Evolutionary conservation across 1,140 invertebrate species (phyloP).

Genomic region (Pseudomyrmex cubaensis): DNA sequence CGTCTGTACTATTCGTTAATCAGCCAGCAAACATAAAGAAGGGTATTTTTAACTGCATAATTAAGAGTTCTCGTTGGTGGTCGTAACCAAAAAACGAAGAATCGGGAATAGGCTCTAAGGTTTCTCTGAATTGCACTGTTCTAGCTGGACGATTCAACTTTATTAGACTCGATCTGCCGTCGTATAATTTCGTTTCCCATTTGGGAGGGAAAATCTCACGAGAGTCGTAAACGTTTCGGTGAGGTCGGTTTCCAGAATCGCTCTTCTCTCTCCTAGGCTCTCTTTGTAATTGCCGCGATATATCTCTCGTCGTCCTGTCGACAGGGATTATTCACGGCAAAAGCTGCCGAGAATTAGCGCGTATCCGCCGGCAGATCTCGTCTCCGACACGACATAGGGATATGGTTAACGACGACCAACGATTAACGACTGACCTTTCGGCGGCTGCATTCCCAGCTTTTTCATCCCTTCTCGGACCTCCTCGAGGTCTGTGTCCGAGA

Average conservation of each 20-base stretch:
- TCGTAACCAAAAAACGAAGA: conserved; percentile 57
- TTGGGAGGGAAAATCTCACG: conserved; percentile 8
- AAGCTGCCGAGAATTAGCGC: background rate
- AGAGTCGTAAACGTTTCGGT: background rate
- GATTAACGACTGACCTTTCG: conserved; percentile 82
- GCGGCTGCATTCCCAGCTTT: conserved; percentile 86
- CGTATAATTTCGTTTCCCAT: conserved; percentile 9
- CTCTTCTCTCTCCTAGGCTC: background rate
- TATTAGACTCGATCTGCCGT: background rate
- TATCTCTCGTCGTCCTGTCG: background rate
- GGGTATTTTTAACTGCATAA: conserved; percentile 1
- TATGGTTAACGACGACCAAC: conserved; percentile 70
- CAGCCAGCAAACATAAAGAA: conserved; percentile 29
- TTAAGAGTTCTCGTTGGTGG: conserved; percentile 69
- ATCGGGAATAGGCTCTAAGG: background rate
- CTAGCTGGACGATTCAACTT: background rate
- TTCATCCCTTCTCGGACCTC: conserved; percentile 90
- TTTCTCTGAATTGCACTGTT: background rate
- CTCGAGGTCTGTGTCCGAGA: conserved; percentile 87
- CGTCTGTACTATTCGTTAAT: conserved; percentile 20
- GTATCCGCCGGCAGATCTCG: background rate
- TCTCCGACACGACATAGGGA: background rate
- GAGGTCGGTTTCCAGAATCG: background rate
- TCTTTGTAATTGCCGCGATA: background rate
- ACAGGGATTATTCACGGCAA: conserved; percentile 9